Percentiles rank a stretch among this genome's conserved stretches.
Conservation (phyloP, 2,888 invertebrate species). For the Cetonia aurata region DNA sequence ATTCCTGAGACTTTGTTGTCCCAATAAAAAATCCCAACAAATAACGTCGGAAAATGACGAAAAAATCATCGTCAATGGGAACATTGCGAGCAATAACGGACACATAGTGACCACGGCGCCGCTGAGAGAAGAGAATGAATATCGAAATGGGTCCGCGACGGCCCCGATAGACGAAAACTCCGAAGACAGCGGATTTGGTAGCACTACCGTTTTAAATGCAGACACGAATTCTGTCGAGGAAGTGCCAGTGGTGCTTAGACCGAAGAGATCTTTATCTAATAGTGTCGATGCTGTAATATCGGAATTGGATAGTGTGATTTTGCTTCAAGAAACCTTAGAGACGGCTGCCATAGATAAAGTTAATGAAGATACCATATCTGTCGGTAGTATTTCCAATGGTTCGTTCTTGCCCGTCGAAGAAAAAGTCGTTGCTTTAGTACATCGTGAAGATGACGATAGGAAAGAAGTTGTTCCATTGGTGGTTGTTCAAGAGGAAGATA, state of each 20-base stretch:
- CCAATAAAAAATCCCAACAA: slow-evolving; percentile 4
- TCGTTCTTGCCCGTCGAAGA: slow-evolving; percentile 62
- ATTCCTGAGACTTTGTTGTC: slow-evolving; percentile 36
- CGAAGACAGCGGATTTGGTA: slow-evolving; percentile 32
- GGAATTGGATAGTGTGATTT: slow-evolving; percentile 49
- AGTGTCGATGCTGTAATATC: slow-evolving; percentile 48
- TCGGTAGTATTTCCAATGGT: slow-evolving; percentile 47
- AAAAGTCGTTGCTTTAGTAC: slow-evolving; percentile 72
- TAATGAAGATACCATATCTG: slow-evolving; percentile 51
- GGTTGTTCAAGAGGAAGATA: not conserved
- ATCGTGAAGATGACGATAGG: slow-evolving; percentile 67
- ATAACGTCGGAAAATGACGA: not conserved
- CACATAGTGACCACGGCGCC: not conserved
- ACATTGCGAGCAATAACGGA: slow-evolving; percentile 9
- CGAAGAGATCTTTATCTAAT: slow-evolving; percentile 19
- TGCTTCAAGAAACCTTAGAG: slow-evolving; percentile 45
- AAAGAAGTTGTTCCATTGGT: not conserved
- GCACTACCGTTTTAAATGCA: slow-evolving; percentile 5
- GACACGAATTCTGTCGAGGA: slow-evolving; percentile 2
- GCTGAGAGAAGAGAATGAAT: not conserved
- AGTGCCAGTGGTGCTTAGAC: not conserved
- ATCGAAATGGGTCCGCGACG: not conserved
- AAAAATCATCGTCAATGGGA: slow-evolving; percentile 12
- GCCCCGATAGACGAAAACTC: slow-evolving; percentile 26
- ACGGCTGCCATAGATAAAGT: slow-evolving; percentile 47